These are phyloP conservation scores for Falcunculus frontatus DNA, from an alignment of 2,113 vertebrate genomes.

Conservation along the genomic window DNA sequence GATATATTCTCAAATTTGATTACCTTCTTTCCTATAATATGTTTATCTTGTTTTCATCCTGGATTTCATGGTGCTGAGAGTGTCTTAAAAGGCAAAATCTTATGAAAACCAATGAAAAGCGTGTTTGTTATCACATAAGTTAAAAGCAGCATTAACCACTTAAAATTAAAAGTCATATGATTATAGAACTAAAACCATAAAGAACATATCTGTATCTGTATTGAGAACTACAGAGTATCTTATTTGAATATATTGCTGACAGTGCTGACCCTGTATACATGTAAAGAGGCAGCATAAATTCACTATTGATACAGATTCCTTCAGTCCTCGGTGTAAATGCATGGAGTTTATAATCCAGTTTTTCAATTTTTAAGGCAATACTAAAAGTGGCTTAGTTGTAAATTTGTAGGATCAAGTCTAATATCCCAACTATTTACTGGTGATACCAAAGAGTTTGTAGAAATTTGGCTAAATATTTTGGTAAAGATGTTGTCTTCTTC, in stretches of 20 bases:
- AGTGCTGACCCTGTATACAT: neutral
- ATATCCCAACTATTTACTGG: neutral
- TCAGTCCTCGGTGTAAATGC: neutral
- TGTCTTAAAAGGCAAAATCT: neutral
- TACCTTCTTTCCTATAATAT: neutral
- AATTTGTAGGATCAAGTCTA: neutral
- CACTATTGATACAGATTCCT: neutral
- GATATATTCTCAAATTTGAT: neutral
- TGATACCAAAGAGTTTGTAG: neutral
- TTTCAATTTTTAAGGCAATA: neutral
- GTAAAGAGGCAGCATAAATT: neutral
- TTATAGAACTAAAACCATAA: neutral
- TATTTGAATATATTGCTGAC: neutral
- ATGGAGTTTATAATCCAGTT: neutral
- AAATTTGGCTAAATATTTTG: neutral
- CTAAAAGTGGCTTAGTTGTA: neutral
- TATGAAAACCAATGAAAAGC: neutral
- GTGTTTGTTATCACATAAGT: neutral
- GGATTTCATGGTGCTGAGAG: neutral
- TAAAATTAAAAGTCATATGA: neutral
- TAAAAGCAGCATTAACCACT: neutral
- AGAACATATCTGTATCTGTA: neutral
- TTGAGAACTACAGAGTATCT: neutral
- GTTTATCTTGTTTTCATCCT: neutral
- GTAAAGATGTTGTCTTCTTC: neutral